These are phyloP conservation scores for Drosophila recens DNA, from an alignment of 2,888 invertebrate genomes.

Conservation along the genomic window DNA sequence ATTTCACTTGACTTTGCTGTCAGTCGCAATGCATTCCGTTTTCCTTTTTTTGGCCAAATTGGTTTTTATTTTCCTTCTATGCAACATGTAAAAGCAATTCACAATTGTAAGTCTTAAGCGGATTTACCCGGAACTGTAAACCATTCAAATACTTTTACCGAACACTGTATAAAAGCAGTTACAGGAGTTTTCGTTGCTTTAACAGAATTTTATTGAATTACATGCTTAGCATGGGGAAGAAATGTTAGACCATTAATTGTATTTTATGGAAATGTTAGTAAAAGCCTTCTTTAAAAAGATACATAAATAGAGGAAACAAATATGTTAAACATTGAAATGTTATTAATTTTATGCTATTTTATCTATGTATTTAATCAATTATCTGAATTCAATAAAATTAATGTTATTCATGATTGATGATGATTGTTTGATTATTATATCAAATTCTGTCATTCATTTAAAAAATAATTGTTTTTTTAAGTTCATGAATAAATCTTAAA, in stretches of 20 bases:
- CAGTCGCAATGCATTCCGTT: conserved; percentile 29
- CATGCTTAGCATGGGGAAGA: background rate
- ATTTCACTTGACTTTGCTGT: conserved; percentile 52
- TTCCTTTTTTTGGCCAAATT: conserved; percentile 17
- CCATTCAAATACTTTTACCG: background rate
- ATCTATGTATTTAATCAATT: no score
- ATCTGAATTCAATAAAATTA: no score
- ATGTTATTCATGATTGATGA: background rate
- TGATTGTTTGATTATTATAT: background rate
- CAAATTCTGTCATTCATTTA: background rate
- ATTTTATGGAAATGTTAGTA: background rate
- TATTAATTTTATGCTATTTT: no score
- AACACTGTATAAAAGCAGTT: background rate
- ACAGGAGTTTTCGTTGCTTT: background rate
- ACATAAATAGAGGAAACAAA: background rate
- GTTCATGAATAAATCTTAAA: background rate
- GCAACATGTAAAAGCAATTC: conserved; percentile 8
- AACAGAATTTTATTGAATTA: background rate
- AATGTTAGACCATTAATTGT: background rate
- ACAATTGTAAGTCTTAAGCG: conserved; percentile 12
- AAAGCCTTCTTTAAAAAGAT: no score
- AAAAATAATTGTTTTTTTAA: background rate
- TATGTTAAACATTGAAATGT: background rate
- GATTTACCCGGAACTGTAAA: conserved; percentile 1
- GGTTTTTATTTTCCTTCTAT: conserved; percentile 20